Base-by-base conservation (phyloP, 1,140 invertebrate genomes). In the Colletes gigas region DNA sequence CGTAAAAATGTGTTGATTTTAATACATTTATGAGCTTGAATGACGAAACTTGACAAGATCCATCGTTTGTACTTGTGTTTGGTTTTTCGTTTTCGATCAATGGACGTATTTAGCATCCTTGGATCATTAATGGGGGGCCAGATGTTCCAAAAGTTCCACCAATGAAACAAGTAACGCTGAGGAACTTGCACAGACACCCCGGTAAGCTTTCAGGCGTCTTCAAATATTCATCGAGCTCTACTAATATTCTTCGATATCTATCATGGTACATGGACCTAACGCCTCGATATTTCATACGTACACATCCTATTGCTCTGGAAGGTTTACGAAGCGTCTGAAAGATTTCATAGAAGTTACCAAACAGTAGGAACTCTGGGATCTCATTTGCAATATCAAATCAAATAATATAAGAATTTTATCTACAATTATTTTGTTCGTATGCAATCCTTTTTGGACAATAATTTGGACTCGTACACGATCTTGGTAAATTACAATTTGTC, bases 221-320 rank as follows among this genome's bases (percentile, higher is more conserved):
- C 39, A 76, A 76, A 76, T 76, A 76, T 76, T 76, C 63, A 76
- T 68, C 9, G 0, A 5, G 3, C 39, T 57, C 73, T 57, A 10
- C 73, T 67, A 57, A 67, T 75, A 62, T 76, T 30, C 63, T n/a
- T 10, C 62, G 52, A 76, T 76, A 63, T 19, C 50, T 66, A 66
- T 57, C 44, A 47, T 52, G 21, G 44, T 17, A 14, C 10, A 14
- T 12, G 52, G 30, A 19, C 10, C n/a, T 9, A 74, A 74, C n/a
- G 39, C 4, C 8, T 77, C 19, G 52, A 59, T 69, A 0, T 50
- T 77, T 69, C 19, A 69, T 17, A 54, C n/a, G n/a, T 59, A 59
- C 57, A 12, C 12, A 50, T 12, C 3, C 9, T 50, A 10, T 50
- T 50, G 50, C 12, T 50, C 9, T 50, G 50, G 50, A 10, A 50